Evolutionary conservation across 2,113 vertebrate species (phyloP).

Genomic region (Galeopterus variegatus): DNA sequence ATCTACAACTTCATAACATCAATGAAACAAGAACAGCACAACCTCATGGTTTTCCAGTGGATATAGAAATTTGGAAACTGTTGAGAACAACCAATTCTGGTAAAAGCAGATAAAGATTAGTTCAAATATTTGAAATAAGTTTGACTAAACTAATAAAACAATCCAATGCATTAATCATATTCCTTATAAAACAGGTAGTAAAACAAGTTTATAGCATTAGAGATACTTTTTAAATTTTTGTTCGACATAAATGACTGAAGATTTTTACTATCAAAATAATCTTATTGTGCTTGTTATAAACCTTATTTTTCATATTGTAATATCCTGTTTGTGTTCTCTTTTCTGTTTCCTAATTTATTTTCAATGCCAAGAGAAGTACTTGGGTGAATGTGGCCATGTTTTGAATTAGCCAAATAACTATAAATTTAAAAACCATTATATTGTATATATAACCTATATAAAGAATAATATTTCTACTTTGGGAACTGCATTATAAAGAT

Average conservation of each 20-base stretch:
- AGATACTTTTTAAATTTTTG: slow-evolving; percentile 45
- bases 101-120: background rate
- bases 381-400: background rate
- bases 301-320: background rate
- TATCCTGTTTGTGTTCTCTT: background rate
- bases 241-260: background rate
- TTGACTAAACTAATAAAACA: background rate
- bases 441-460: background rate
- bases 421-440: slow-evolving; percentile 40
- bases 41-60: background rate
- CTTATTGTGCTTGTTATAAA: background rate
- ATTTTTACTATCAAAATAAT: slow-evolving; percentile 18
- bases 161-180: background rate
- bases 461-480: background rate
- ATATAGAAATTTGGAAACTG: background rate
- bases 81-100: slow-evolving; percentile 19
- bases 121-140: slow-evolving; percentile 49
- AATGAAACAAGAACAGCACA: background rate
- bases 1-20: background rate
- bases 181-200: background rate
- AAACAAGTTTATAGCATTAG: slow-evolving; percentile 28
- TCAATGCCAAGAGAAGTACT: background rate
- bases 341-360: background rate
- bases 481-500: background rate
- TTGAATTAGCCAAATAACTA: slow-evolving; percentile 44